Conservation (phyloP, 2,888 invertebrate species). For the Choreutis nemorana region DNA sequence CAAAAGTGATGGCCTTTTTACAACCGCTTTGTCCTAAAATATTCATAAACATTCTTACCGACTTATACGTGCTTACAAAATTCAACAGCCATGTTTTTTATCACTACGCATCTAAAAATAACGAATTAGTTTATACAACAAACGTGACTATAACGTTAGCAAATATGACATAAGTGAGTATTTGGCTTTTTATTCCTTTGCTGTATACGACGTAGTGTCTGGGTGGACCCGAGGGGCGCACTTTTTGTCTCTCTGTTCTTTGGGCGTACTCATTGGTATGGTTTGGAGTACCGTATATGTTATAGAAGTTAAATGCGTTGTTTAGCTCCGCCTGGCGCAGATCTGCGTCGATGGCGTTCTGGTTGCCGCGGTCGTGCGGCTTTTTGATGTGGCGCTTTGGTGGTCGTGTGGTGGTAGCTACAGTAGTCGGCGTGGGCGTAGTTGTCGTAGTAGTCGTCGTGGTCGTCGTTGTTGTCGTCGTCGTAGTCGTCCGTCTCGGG, state of each 20-base stretch:
- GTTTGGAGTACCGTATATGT: constrained; percentile 29
- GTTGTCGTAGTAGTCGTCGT: constrained; percentile 50
- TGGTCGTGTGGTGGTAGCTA: constrained; percentile 32
- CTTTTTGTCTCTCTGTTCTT: constrained; percentile 48
- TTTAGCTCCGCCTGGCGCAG: constrained; percentile 38
- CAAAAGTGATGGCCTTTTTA: no score
- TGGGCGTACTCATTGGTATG: constrained; percentile 44
- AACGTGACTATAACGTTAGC: constrained; percentile 14
- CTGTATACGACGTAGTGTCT: constrained; percentile 41
- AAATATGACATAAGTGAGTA: no score
- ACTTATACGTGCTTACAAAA: constrained; percentile 40
- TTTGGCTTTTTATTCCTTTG: constrained; percentile 7
- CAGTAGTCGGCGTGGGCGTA: constrained; percentile 30
- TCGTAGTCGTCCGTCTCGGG: constrained; percentile 46
- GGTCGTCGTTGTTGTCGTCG: constrained; percentile 43
- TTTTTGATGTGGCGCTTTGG: constrained; percentile 51
- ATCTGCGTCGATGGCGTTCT: constrained; percentile 46
- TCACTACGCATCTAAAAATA: constrained; percentile 35
- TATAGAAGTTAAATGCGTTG: constrained; percentile 45
- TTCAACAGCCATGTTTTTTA: constrained; percentile 61
- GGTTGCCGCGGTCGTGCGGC: constrained; percentile 35
- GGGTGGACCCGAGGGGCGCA: constrained; percentile 49
- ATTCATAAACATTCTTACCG: no score
- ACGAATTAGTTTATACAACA: constrained; percentile 21
- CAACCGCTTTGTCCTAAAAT: no score